Evolutionary conservation across 1,140 invertebrate species (phyloP).

Genomic region (Anoplophora glabripennis): DNA sequence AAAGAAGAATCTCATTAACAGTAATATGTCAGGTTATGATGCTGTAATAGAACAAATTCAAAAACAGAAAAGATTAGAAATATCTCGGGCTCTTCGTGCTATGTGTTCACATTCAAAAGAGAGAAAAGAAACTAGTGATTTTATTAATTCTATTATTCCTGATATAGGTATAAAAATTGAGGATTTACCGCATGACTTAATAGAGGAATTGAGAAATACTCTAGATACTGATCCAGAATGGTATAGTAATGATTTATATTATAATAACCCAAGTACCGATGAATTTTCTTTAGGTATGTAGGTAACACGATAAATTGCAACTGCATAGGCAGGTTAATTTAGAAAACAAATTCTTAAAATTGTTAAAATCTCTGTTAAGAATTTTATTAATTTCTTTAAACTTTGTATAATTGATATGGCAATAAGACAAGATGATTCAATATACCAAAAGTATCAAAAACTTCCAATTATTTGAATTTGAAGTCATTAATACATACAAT

Average conservation of each 20-base stretch:
- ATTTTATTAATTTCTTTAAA: no score
- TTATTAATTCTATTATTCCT: constrained; percentile 39
- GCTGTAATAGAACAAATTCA: constrained; percentile 37
- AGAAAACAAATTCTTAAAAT: no score
- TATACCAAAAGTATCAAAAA: no score
- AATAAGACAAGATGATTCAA: no score
- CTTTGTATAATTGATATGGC: no score
- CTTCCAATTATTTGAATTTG: no score
- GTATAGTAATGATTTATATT: neutral
- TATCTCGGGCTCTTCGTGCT: constrained; percentile 36
- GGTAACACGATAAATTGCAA: no score
- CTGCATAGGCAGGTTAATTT: no score
- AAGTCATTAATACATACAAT: no score
- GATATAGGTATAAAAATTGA: constrained; percentile 43
- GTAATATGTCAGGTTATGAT: constrained; percentile 34
- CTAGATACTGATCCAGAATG: constrained; percentile 30
- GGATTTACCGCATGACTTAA: constrained; percentile 38
- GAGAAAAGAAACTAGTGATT: constrained; percentile 18
- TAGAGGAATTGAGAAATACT: constrained; percentile 35
- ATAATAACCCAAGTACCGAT: constrained; percentile 11
- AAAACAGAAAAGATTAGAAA: constrained; percentile 38
- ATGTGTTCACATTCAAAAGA: constrained; percentile 26
- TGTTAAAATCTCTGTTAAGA: no score
- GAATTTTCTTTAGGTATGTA: neutral
- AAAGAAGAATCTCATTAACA: constrained; percentile 39